Base-by-base conservation (phyloP, 2,797 vertebrate genomes). In the Pseudochromis fuscus region DNA sequence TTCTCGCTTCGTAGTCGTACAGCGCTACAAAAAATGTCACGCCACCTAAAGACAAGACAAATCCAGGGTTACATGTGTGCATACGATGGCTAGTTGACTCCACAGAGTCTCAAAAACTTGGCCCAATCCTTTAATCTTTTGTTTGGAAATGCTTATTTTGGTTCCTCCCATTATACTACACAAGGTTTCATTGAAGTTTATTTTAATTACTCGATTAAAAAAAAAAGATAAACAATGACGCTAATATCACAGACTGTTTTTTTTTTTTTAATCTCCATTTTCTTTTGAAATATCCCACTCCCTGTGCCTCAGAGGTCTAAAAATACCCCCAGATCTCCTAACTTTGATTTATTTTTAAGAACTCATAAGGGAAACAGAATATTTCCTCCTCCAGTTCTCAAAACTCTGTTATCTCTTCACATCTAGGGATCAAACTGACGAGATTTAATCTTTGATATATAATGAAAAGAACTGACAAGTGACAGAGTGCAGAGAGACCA, bases 1-100 rank as follows among this genome's bases (percentile, higher is more conserved):
- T 98, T 93, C 97, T 95, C 63, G 97, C 97, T 93, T 99, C 97
- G 63, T 99, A 99, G 92, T 99, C 97, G 74, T 98, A 99, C 89
- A 99, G 95, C 70, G 97, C 96, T 81, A 99, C 97, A 83, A 98
- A 98, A 91, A 98, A 94, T 13, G 97, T 98, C 65, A 98, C 96
- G 46, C 96, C 97, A 73, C 96, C 97, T 99, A 87, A 63, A 70
- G 63, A 48, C 53, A 57, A 56, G 53, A 67, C n/a, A 27, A 28
- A 33, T 8, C 0, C 2, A 58, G 13, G 3, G 1, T 76, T 12
- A 59, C 12, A 18, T 16, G 18, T 21, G 10, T 0, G 23, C 4
- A 4, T 18, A 18, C 16, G 5, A n/a, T 2, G 15, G 7, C 6
- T 9, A 10, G 2, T 51, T 19, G 9, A 62, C 28, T 16, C 7